These are phyloP conservation scores for Drosophila cracens DNA, from an alignment of 2,888 invertebrate genomes.

Conservation along the genomic window DNA sequence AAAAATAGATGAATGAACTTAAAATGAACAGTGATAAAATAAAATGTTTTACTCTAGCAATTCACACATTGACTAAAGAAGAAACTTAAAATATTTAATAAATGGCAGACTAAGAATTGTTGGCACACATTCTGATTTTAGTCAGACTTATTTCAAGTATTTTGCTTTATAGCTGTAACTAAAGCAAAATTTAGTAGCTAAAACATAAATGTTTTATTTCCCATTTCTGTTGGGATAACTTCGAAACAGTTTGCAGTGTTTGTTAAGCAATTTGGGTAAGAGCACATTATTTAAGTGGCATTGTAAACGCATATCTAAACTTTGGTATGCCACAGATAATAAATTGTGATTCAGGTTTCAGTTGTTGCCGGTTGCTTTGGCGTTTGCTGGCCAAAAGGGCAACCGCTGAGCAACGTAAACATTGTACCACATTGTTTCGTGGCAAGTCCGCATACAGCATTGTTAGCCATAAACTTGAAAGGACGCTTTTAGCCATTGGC, in stretches of 20 bases:
- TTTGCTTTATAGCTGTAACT: not conserved
- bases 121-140: not conserved
- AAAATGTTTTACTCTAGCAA: not conserved
- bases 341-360: slow-evolving; percentile 32
- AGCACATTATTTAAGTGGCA: slow-evolving; percentile 27
- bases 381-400: slow-evolving; percentile 28
- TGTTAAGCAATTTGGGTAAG: slow-evolving; percentile 14
- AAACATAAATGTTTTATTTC: not conserved
- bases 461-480: slow-evolving; percentile 69
- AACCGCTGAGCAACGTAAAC: slow-evolving; percentile 53
- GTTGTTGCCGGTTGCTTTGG: slow-evolving; percentile 33
- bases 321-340: slow-evolving; percentile 46
- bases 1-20: not conserved
- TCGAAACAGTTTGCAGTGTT: not conserved
- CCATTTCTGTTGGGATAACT: not conserved
- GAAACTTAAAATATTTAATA: not conserved
- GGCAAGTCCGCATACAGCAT: slow-evolving; percentile 44
- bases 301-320: slow-evolving; percentile 12
- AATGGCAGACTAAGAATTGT: not conserved
- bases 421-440: slow-evolving; percentile 63
- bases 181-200: not conserved
- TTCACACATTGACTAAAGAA: not conserved
- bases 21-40: not conserved
- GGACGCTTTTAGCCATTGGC: slow-evolving; percentile 21
- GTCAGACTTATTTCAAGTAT: not conserved